Conservation (phyloP, 2,113 vertebrate species). For the Callithrix jacchus region DNA sequence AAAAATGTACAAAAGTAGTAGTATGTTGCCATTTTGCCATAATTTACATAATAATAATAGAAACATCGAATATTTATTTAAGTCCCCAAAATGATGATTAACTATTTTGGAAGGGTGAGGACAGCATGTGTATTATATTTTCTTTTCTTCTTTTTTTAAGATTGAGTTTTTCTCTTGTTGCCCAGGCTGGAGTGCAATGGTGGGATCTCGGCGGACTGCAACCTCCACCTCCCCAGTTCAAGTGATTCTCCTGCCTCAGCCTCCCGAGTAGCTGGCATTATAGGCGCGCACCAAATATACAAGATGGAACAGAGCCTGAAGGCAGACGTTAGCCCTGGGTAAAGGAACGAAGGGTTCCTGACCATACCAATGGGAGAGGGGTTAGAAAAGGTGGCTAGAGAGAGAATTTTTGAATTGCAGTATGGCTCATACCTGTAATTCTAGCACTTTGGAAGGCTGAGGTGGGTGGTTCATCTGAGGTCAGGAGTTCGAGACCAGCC, state of each 20-base stretch:
- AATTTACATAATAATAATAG: not conserved
- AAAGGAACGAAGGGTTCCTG: not conserved
- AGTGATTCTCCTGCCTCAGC: too few species aligned
- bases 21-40: not conserved
- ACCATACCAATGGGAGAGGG: not conserved
- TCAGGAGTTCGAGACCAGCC: too few species aligned
- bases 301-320: not conserved
- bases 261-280: too few species aligned
- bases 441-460: too few species aligned
- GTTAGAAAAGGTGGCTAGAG: not conserved
- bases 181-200: too few species aligned
- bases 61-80: not conserved
- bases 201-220: too few species aligned
- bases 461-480: too few species aligned
- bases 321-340: not conserved
- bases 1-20: not conserved
- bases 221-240: too few species aligned
- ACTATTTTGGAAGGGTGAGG: not conserved
- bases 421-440: too few species aligned
- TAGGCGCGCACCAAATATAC: fast-evolving
- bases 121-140: not conserved
- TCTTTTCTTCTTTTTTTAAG: too few species aligned
- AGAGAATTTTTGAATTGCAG: not conserved
- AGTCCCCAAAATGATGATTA: not conserved
- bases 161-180: too few species aligned